Evolutionary conservation across 37 sponge, comb jelly and placozoan species (phyloP), one percentile per base, ranked within the genome.

Genomic region (Diacarnus erythraeanus): DNA sequence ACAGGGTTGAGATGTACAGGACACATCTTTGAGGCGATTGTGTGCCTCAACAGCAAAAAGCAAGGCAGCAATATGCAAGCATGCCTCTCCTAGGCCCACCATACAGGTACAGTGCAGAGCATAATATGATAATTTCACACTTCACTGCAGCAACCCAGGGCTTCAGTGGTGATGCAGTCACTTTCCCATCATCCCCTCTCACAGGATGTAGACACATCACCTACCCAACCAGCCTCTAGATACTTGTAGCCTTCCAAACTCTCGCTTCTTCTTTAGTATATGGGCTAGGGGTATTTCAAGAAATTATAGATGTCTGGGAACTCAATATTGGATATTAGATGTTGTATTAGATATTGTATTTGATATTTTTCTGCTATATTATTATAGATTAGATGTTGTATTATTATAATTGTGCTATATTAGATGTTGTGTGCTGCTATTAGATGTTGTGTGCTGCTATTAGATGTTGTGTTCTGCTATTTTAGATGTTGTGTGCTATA

Each of bases 291-390:
- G 81, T 26, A 39, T 59, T 33, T n/a, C n/a, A n/a, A n/a, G n/a
- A n/a, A n/a, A 3, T 70, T 70, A 18, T 70, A 80, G 42, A 80
- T 80, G 72, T 80, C 81, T 21, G 81, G 81, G n/a, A n/a, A 80
- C 26, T 80, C 79, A 8, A 78, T 39, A 47, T 47, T 47, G 12
- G 51, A 12, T 6, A 47, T n/a, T n/a, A n/a, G n/a, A n/a, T n/a
- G n/a, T n/a, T n/a, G n/a, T n/a, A n/a, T n/a, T n/a, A n/a, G n/a
- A n/a, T n/a, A n/a, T n/a, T n/a, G n/a, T n/a, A n/a, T n/a, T n/a
- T n/a, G n/a, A n/a, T n/a, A n/a, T n/a, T n/a, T n/a, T n/a, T n/a
- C n/a, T n/a, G n/a, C n/a, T n/a, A n/a, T n/a, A n/a, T n/a, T n/a
- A n/a, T n/a, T n/a, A n/a, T n/a, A n/a, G n/a, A n/a, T n/a, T n/a